These are phyloP conservation scores for Perccottus glenii DNA, from an alignment of 2,113 vertebrate genomes.

Conservation along the genomic window DNA sequence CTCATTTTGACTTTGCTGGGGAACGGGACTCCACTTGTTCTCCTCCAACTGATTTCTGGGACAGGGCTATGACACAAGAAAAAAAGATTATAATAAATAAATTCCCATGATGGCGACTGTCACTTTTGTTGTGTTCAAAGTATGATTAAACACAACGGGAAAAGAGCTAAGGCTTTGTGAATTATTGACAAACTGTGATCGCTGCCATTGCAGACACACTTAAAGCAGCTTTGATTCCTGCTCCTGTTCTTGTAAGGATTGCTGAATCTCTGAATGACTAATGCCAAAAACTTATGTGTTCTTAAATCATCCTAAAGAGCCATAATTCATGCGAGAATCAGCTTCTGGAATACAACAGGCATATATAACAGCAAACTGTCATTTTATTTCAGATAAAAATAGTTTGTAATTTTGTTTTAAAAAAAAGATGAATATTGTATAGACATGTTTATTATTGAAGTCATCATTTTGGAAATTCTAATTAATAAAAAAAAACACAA, in stretches of 20 bases:
- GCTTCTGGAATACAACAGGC: constrained; percentile 12
- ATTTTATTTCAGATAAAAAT: background rate
- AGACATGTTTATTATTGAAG: too few species aligned
- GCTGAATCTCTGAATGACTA: constrained; percentile 39
- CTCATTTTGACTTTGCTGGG: constrained; percentile 87
- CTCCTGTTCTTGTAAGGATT: constrained; percentile 19
- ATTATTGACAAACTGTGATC: constrained; percentile 41
- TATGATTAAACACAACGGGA: constrained; percentile 35
- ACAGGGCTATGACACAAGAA: constrained; percentile 82
- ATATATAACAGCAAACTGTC: background rate
- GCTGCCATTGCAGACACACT: constrained; percentile 45
- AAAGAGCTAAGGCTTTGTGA: constrained; percentile 21
- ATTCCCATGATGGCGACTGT: constrained; percentile 40
- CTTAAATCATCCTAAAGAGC: constrained; percentile 35
- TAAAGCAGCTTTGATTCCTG: constrained; percentile 51
- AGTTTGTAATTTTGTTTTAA: too few species aligned
- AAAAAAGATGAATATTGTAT: too few species aligned
- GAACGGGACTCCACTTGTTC: constrained; percentile 88
- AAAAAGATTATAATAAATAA: constrained; percentile 46
- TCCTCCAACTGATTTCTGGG: constrained; percentile 93
- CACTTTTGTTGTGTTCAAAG: constrained; percentile 50
- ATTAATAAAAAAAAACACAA: too few species aligned
- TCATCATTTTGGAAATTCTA: too few species aligned
- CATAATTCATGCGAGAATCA: constrained; percentile 24
- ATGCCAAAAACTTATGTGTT: constrained; percentile 18